These are phyloP conservation scores for Crocallis elinguaria DNA, from an alignment of 2,888 invertebrate genomes.

Conservation along the genomic window DNA sequence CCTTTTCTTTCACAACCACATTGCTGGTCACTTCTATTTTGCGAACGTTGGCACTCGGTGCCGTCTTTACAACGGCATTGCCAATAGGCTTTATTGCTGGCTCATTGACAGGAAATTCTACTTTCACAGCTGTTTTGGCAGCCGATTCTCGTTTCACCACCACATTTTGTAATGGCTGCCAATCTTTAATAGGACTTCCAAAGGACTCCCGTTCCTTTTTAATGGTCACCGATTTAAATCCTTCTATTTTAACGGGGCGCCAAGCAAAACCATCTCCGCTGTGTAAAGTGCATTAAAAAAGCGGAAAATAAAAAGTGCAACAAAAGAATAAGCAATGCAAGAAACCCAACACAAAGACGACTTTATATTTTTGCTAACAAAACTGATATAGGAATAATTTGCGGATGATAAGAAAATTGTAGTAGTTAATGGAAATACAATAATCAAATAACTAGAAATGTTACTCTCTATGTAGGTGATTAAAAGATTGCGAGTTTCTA, in stretches of 20 bases:
- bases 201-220: constrained; percentile 13
- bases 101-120: background rate
- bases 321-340: background rate
- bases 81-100: background rate
- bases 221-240: constrained; percentile 34
- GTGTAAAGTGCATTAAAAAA: constrained; percentile 29
- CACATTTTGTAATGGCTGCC: background rate
- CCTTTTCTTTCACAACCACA: background rate
- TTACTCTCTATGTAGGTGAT: no score
- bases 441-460: no score
- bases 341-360: background rate
- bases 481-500: no score
- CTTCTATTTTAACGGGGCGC: constrained; percentile 41
- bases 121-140: background rate
- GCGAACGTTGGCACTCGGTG: background rate
- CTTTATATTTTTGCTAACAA: no score
- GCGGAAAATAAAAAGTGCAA: constrained; percentile 26
- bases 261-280: constrained; percentile 30
- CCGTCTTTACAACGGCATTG: background rate
- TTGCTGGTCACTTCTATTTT: background rate
- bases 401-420: no score
- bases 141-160: background rate
- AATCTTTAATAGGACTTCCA: constrained; percentile 2
- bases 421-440: no score
- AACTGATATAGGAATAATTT: no score